These are phyloP conservation scores for Oncorhynchus mykiss DNA, from an alignment of 2,113 vertebrate species.

Conservation along the genomic window DNA sequence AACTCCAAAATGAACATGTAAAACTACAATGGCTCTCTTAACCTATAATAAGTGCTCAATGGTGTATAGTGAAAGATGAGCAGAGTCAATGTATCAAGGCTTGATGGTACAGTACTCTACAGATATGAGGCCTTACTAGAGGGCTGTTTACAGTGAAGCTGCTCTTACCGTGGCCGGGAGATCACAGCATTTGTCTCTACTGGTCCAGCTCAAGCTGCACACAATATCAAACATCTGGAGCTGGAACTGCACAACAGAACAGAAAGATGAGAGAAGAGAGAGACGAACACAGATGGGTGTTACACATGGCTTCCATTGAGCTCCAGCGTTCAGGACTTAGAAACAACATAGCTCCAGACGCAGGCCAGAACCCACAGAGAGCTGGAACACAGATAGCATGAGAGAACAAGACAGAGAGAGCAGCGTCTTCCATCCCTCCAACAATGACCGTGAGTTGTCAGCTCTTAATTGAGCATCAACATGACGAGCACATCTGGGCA, in stretches of 20 bases:
- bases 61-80: not conserved
- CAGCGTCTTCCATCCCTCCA: slow-evolving; percentile 10
- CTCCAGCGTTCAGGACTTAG: slow-evolving; percentile 26
- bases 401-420: not conserved
- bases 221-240: slow-evolving; percentile 99
- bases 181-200: slow-evolving; percentile 96
- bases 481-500: slow-evolving; percentile 22
- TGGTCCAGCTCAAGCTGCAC: slow-evolving; percentile 96
- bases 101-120: not conserved
- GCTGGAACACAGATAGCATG: slow-evolving; percentile 20
- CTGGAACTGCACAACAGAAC: slow-evolving; percentile 86
- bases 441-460: slow-evolving; percentile 21
- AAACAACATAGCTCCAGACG: slow-evolving; percentile 43
- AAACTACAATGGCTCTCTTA: not conserved
- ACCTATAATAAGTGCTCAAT: not conserved
- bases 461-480: slow-evolving; percentile 31
- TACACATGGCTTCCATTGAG: slow-evolving; percentile 62
- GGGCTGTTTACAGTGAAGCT: slow-evolving; percentile 3
- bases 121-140: not conserved
- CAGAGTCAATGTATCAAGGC: not conserved
- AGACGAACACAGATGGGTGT: slow-evolving; percentile 46
- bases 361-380: slow-evolving; percentile 30
- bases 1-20: not conserved
- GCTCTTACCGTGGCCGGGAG: slow-evolving; percentile 89
- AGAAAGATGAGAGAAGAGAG: slow-evolving; percentile 13